Evolutionary conservation across 2,888 invertebrate genomes (phyloP).

Genomic region (Heliothis peltigera): DNA sequence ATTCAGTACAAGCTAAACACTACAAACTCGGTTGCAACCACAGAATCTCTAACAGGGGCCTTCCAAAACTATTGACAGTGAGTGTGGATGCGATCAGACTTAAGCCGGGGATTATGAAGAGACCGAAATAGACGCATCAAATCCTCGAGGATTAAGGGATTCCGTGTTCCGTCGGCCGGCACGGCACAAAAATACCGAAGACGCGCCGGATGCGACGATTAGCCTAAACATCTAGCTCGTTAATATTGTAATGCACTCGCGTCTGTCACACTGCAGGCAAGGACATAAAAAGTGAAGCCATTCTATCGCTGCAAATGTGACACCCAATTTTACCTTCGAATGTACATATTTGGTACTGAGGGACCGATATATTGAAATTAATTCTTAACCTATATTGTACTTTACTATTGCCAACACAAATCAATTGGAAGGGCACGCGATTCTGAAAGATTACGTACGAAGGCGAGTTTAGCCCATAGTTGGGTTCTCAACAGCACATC

Average conservation of each 20-base stretch:
- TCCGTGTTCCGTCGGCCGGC: conserved; percentile 87
- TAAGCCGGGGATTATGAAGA: conserved; percentile 89
- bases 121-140: conserved; percentile 90
- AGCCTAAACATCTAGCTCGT: conserved; percentile 86
- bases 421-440: too few species aligned
- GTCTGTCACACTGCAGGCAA: conserved; percentile 64
- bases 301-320: conserved; percentile 30
- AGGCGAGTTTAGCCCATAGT: too few species aligned
- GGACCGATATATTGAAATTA: neutral
- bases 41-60: conserved; percentile 87
- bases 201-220: conserved; percentile 89
- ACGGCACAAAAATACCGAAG: conserved; percentile 88
- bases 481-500: too few species aligned
- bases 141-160: conserved; percentile 89
- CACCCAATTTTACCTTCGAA: conserved; percentile 8
- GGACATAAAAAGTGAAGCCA: conserved; percentile 41
- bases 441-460: too few species aligned
- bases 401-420: too few species aligned
- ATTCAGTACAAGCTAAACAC: conserved; percentile 82
- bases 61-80: conserved; percentile 90
- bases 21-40: conserved; percentile 81
- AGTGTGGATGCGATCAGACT: conserved; percentile 90
- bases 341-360: neutral
- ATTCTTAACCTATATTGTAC: neutral
- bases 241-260: conserved; percentile 82